Evolutionary conservation across 2,888 invertebrate species (phyloP).

Genomic region (Microplitis deprimator): DNA sequence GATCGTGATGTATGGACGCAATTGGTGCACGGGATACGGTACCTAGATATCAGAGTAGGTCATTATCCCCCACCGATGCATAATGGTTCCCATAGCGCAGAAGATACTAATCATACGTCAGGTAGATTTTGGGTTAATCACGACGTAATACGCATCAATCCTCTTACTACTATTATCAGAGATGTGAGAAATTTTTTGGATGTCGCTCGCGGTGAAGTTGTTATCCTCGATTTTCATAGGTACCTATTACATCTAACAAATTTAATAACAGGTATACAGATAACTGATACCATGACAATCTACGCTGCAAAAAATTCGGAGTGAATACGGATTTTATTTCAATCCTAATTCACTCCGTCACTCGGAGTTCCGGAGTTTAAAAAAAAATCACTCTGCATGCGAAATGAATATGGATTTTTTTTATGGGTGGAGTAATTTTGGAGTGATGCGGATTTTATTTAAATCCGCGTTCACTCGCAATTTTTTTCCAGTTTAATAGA

Average conservation of each 20-base stretch:
- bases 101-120: slow-evolving; percentile 49
- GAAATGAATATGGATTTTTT: no score
- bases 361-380: no score
- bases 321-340: no score
- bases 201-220: slow-evolving; percentile 79
- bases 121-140: slow-evolving; percentile 82
- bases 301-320: background rate
- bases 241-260: slow-evolving; percentile 35
- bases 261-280: background rate
- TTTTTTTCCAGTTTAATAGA: background rate
- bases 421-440: no score
- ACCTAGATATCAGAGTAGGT: slow-evolving; percentile 85
- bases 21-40: slow-evolving; percentile 87
- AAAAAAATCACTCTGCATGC: no score
- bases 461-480: background rate
- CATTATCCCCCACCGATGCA: slow-evolving; percentile 73
- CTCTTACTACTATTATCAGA: slow-evolving; percentile 77
- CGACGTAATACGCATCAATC: slow-evolving; percentile 80
- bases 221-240: slow-evolving; percentile 86
- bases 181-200: slow-evolving; percentile 81
- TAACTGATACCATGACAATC: background rate
- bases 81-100: slow-evolving; percentile 39
- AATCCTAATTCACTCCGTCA: no score
- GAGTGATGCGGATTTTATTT: no score
- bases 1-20: slow-evolving; percentile 88